Base-by-base conservation (phyloP, 2,797 vertebrate genomes). In the Gorsachius magnificus region DNA sequence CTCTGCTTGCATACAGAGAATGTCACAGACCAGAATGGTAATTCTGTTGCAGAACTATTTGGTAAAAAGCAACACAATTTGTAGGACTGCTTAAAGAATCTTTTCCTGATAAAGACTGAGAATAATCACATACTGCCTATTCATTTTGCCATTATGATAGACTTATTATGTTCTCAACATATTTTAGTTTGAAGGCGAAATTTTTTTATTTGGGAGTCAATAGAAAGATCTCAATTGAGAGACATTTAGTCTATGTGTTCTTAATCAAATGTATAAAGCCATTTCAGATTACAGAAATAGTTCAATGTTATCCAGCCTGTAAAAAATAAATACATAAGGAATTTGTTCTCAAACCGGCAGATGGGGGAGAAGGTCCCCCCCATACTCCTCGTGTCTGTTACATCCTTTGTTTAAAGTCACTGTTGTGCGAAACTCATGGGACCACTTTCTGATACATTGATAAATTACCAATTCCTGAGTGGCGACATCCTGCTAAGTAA, bases 111-210 rank as follows among this genome's bases (percentile, higher is more conserved):
- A 31, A 70, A 60, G 17, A 15, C 13, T 83, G 16, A 54, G 20
- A 45, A 18, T 8, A 74, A 54, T 5, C 13, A 53, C 41, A 43
- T 43, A 43, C 41, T 16, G 16, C 9, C 3, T 41, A 6, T 20
- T 50, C 5, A 2, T 36, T 86, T 72, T 25, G 57, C 36, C n/a
- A 3, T 10, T 36, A 28, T 35, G 35, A 31, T 5, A 53, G 36
- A n/a, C 2, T 35, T 46, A 5, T 29, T 50, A 0, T 12, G 15
- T 43, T 58, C n/a, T 60, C n/a, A 68, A 6, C 6, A 6, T 10
- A 10, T 9, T 77, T 81, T 24, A 4, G 3, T 71, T 60, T 75
- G 54, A 45, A 76, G 70, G 41, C 10, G 45, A 75, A 65, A 57
- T 12, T 19, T 2, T 35, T 4, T 25, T 57, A 10, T 61, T 92